Evolutionary conservation across 1,140 invertebrate species (phyloP).

Genomic region (Drosophila simulans): DNA sequence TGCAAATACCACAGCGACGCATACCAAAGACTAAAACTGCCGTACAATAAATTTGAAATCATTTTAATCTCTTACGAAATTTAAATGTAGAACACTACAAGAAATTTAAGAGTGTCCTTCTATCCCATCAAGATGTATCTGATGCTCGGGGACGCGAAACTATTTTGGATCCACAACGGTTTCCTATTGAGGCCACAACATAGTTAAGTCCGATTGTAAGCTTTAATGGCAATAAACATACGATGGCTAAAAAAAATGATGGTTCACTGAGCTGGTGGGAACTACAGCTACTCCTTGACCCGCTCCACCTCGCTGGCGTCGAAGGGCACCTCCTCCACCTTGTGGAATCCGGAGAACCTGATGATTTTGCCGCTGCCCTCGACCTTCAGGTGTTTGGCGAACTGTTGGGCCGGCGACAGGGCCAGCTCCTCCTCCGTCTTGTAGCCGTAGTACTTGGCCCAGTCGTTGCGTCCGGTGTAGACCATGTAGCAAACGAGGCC

Average conservation of each 20-base stretch:
- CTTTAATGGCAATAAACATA: slow-evolving; percentile 12
- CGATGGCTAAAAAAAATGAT: too few species aligned
- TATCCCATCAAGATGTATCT: too few species aligned
- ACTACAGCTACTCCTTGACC: slow-evolving; percentile 43
- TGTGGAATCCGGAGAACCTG: slow-evolving; percentile 71
- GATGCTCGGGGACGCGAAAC: too few species aligned
- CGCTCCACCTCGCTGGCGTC: slow-evolving; percentile 40
- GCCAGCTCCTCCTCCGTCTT: slow-evolving; percentile 86
- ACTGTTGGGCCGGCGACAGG: slow-evolving; percentile 85
- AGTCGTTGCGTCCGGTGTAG: slow-evolving; percentile 87
- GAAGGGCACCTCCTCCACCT: slow-evolving; percentile 76
- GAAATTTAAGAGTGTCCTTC: too few species aligned
- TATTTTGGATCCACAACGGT: too few species aligned
- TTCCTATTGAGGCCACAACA: background rate
- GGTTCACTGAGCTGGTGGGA: background rate
- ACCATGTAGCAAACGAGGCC: slow-evolving; percentile 86
- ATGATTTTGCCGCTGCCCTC: slow-evolving; percentile 82
- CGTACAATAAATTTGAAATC: too few species aligned
- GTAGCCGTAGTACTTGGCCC: slow-evolving; percentile 87
- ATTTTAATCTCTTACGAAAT: too few species aligned
- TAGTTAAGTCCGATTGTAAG: background rate
- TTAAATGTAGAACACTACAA: too few species aligned
- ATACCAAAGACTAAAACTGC: too few species aligned
- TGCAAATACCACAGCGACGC: background rate
- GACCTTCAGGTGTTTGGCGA: slow-evolving; percentile 71